Percentiles rank a stretch among this genome's conserved stretches.
Conservation (phyloP, 2,113 vertebrate genomes). For the Ochotona princeps region DNA sequence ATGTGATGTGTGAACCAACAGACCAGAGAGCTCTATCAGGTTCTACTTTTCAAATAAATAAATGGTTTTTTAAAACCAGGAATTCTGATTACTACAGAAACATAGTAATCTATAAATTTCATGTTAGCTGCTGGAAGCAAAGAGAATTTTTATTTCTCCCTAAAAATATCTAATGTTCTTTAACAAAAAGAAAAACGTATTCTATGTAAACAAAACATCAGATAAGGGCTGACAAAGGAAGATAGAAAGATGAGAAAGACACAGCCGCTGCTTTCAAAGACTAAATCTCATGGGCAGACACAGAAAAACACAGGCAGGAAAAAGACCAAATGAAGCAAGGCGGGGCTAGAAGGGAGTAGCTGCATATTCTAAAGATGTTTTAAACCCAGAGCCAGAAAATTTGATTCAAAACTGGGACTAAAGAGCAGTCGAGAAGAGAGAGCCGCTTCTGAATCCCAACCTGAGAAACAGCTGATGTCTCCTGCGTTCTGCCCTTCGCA, state of each 20-base stretch:
- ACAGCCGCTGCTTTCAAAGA: not conserved
- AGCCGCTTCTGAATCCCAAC: constrained; percentile 33
- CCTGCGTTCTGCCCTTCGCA: constrained; percentile 39
- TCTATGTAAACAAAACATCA: not conserved
- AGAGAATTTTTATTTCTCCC: constrained; percentile 29
- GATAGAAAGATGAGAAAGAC: not conserved
- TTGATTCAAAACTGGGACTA: not conserved
- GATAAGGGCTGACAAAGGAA: not conserved
- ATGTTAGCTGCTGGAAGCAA: not conserved
- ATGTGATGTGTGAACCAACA: too few relatives aligned
- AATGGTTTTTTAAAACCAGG: too few relatives aligned
- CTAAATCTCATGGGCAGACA: not conserved
- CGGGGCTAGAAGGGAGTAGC: not conserved
- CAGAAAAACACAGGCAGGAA: constrained; percentile 24
- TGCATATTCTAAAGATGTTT: constrained; percentile 42
- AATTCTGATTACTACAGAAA: not conserved
- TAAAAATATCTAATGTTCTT: constrained; percentile 50
- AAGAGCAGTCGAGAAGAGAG: constrained; percentile 37
- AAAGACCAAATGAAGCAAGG: not conserved
- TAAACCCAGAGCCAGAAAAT: constrained; percentile 44
- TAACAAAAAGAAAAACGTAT: constrained; percentile 34
- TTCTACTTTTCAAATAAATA: too few relatives aligned
- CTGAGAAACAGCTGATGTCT: constrained; percentile 54
- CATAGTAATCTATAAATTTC: not conserved
- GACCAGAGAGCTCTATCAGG: too few relatives aligned